Conservation (phyloP, 2,888 invertebrate genomes). For the Cryptocheilus praepositus region DNA sequence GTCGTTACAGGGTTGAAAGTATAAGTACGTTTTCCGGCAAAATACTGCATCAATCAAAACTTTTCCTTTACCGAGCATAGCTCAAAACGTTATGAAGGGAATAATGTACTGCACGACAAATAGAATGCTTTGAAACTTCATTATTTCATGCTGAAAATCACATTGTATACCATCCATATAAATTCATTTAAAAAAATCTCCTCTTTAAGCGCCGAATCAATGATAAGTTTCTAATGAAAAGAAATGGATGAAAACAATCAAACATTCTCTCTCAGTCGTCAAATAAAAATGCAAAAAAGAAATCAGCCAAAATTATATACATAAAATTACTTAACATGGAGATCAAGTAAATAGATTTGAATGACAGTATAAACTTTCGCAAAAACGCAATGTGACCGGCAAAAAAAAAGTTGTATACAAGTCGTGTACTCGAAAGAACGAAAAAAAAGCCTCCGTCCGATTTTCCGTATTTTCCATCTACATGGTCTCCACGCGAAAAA, state of each 20-base stretch:
- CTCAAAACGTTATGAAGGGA: neutral
- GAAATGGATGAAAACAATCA: slow-evolving; percentile 13
- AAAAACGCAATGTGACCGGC: too few relatives aligned
- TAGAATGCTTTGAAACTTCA: slow-evolving; percentile 12
- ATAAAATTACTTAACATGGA: neutral
- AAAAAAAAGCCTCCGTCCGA: too few relatives aligned
- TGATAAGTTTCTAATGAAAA: neutral
- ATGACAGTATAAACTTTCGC: too few relatives aligned
- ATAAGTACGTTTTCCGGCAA: neutral
- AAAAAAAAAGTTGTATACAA: too few relatives aligned
- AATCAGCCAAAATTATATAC: slow-evolving; percentile 13
- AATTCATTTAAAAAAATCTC: neutral
- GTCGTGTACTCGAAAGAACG: too few relatives aligned
- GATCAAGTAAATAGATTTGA: too few relatives aligned
- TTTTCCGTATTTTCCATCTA: neutral
- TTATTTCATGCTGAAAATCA: slow-evolving; percentile 7
- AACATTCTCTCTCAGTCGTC: neutral
- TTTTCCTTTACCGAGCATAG: neutral
- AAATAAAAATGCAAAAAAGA: slow-evolving; percentile 2
- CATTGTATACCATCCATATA: neutral
- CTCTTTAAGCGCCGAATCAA: too few relatives aligned
- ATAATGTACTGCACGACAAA: slow-evolving; percentile 43
- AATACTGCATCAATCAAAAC: slow-evolving; percentile 5
- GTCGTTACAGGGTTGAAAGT: neutral
- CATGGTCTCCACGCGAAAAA: slow-evolving; percentile 13